These are phyloP conservation scores for Aphrocallistes beatrix DNA, from an alignment of 37 sponge, comb jelly and placozoan genomes.

Conservation along the genomic window DNA sequence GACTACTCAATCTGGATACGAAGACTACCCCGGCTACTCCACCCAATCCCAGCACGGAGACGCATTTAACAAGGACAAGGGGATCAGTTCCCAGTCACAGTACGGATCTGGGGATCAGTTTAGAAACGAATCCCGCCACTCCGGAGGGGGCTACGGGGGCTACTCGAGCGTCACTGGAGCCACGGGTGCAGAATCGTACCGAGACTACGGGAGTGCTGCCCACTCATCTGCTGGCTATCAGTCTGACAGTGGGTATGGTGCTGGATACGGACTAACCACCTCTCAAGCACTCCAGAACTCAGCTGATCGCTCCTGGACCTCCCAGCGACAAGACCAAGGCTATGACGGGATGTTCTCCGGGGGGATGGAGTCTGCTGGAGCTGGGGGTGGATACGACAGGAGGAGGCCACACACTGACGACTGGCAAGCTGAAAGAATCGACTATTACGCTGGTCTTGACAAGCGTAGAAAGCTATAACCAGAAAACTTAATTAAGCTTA, in stretches of 20 bases:
- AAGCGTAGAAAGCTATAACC: conserved; percentile 15
- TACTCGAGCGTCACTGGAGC: neutral
- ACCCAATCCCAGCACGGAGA: neutral
- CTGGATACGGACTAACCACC: neutral
- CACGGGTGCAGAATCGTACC: neutral
- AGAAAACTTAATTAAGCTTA: no score
- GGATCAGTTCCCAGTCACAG: no score
- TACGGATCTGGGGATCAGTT: neutral
- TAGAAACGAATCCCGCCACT: neutral
- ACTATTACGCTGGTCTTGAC: neutral
- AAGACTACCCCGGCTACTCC: neutral
- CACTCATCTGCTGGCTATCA: neutral
- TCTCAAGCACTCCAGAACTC: neutral
- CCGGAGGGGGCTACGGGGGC: neutral
- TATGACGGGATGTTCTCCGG: no score
- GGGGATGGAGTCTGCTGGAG: neutral
- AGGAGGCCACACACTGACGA: neutral
- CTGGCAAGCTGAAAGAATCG: neutral
- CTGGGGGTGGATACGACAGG: neutral
- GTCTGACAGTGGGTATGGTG: neutral
- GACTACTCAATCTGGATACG: neutral
- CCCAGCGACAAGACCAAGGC: no score
- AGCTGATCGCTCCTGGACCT: neutral
- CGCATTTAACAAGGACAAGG: neutral
- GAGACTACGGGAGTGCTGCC: neutral